Percentiles rank a stretch among this genome's conserved stretches.
phyloP scores from a whole-genome alignment of 2,888 invertebrate species.

The Phlogophora meticulosa region DNA sequence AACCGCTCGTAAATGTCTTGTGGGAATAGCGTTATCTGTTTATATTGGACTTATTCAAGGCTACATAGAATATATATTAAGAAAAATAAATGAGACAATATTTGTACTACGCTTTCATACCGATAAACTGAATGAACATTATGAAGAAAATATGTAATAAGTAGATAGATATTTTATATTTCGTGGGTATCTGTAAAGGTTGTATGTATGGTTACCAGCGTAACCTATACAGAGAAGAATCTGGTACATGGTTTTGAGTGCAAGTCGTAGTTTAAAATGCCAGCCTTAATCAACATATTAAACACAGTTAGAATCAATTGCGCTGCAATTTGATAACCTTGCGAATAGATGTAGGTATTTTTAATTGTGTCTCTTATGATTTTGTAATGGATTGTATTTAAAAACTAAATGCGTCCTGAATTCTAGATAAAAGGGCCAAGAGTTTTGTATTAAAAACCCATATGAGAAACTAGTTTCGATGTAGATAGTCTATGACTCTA shows the following conservation, averaged over 20 bases:
- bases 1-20: slow-evolving; percentile 67
- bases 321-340: slow-evolving; percentile 38
- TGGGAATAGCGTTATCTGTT: slow-evolving; percentile 71
- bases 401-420: neutral
- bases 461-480: neutral
- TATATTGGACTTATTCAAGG: slow-evolving; percentile 73
- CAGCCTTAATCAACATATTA: neutral
- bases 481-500: neutral
- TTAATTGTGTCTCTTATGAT: slow-evolving; percentile 17
- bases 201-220: too few species aligned
- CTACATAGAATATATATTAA: slow-evolving; percentile 60
- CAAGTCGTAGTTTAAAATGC: neutral
- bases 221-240: too few species aligned
- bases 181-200: neutral
- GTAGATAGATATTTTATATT: neutral
- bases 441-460: neutral
- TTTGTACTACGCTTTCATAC: slow-evolving; percentile 17
- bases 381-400: neutral
- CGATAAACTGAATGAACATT: slow-evolving; percentile 19
- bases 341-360: slow-evolving; percentile 10
- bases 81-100: slow-evolving; percentile 32
- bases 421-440: neutral
- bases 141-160: neutral
- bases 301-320: slow-evolving; percentile 27
- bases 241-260: too few species aligned